Percentiles rank a stretch among this genome's conserved stretches.
Evolutionary conservation across 2,113 vertebrate genomes (phyloP).

Genomic region (Pelmatolapia mariae): DNA sequence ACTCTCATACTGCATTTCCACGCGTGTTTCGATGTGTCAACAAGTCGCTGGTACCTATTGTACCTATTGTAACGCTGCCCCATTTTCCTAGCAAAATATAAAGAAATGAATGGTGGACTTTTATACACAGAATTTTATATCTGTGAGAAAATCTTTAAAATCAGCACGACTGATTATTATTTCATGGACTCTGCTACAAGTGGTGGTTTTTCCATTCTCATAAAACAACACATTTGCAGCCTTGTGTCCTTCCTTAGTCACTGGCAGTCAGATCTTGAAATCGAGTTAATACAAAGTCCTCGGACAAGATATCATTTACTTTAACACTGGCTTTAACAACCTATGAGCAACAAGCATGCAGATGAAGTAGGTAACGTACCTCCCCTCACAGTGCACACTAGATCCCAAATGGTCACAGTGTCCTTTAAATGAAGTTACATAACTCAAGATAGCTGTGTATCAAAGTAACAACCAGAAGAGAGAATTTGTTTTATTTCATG

Average conservation of each 20-base stretch:
- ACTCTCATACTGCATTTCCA: not conserved
- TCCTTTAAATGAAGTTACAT: not conserved
- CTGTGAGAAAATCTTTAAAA: not conserved
- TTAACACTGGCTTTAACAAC: not conserved
- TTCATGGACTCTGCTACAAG: not conserved
- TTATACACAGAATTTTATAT: not conserved
- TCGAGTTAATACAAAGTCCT: not conserved
- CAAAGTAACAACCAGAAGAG: not conserved
- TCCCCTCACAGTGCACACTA: not conserved
- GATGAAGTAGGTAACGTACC: not conserved
- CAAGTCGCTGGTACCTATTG: not conserved
- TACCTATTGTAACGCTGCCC: not conserved
- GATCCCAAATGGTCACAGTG: not conserved
- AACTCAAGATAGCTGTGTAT: not conserved
- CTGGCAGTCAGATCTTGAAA: not conserved
- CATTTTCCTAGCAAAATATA: not conserved
- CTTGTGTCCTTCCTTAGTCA: not conserved
- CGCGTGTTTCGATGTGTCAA: not conserved
- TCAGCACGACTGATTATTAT: not conserved
- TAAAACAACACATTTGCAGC: not conserved
- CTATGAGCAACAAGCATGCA: not conserved
- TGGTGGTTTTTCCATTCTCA: not conserved
- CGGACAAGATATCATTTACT: not conserved
- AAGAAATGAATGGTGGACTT: not conserved
- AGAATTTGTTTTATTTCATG: not conserved